Conservation (phyloP, 2,888 invertebrate species). For the Graphium colonna region DNA sequence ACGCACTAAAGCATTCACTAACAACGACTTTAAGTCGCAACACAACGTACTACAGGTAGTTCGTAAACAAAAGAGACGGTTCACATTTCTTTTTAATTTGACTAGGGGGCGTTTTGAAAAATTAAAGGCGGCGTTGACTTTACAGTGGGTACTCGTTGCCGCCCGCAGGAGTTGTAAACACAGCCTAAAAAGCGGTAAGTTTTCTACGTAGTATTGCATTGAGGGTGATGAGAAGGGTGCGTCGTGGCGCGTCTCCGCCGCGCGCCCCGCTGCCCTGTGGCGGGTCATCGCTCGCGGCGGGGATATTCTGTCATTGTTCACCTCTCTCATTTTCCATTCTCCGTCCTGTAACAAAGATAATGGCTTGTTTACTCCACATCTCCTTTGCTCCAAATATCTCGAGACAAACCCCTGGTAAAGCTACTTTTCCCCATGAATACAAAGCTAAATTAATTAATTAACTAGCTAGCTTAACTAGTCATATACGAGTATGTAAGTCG, state of each 20-base stretch:
- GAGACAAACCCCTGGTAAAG: too few relatives aligned
- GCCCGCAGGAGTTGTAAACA: slow-evolving; percentile 64
- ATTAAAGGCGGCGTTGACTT: slow-evolving; percentile 50
- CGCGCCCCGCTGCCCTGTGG: slow-evolving; percentile 55
- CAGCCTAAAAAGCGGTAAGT: slow-evolving; percentile 74
- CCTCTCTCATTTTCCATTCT: slow-evolving; percentile 72
- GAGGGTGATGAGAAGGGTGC: slow-evolving; percentile 47
- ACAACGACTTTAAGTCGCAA: slow-evolving; percentile 64
- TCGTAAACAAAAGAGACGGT: slow-evolving; percentile 59
- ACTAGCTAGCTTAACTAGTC: too few relatives aligned
- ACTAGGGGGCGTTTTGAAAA: slow-evolving; percentile 76
- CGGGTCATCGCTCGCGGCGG: slow-evolving; percentile 73
- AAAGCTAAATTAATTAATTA: too few relatives aligned
- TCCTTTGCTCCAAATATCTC: not conserved
- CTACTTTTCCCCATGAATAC: too few relatives aligned
- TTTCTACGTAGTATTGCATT: slow-evolving; percentile 56
- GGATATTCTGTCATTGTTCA: slow-evolving; percentile 74
- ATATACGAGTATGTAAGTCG: too few relatives aligned
- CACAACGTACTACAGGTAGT: slow-evolving; percentile 59
- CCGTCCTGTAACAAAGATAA: slow-evolving; percentile 65
- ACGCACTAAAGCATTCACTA: slow-evolving; percentile 74
- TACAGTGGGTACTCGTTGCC: slow-evolving; percentile 56
- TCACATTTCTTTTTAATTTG: slow-evolving; percentile 68
- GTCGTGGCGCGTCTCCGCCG: slow-evolving; percentile 49
- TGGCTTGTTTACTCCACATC: not conserved